Base-by-base conservation (phyloP, 2,113 vertebrate species). In the Electrona antarctica region DNA sequence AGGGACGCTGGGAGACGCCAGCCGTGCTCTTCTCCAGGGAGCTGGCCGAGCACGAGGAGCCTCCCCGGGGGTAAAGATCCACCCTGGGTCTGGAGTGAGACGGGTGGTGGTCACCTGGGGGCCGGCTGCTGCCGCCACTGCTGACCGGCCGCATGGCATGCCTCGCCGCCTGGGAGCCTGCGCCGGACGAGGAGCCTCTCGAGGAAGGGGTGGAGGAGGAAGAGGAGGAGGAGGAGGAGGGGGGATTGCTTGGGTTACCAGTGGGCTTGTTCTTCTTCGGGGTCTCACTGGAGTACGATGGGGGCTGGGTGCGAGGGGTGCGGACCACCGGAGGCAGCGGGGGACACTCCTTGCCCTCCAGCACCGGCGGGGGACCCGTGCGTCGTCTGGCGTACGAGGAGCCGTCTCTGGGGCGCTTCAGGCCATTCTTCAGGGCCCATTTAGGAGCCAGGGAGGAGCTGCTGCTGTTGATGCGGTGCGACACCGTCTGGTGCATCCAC, bases 401-500 rank as follows among this genome's bases (percentile, higher is more conserved):
- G 71, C 83, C 89, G 69, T 90, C 94, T 67, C 92, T 93, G 71
- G 93, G 81, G 82, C 83, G 90, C 79, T 90, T 95, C 67, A 88
- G 85, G 72, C 90, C 93, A 0, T 89, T 94, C 81, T 93, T 94
- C 83, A 94, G 90, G 47, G 94, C 94, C 96, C 96, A 97, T 29
- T 91, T 94, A 0, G 96, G 96, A 2, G 93, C 94, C 71, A 93
- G 72, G 0, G 90, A 89, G 62, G 89, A 94, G 87, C 94, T 95
- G 47, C 85, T 94, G 86, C 95, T 94, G 84, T 93, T 96, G 87
- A 98, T 94, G 78, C 94, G 94, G 91, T 98, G 97, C 91, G 95
- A 95, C 82, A 97, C 88, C 15, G 93, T 95, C 88, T 97, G 95
- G 80, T 98, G 97, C 95, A 98, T 96, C 96, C 96, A 97, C 56